phyloP scores from a whole-genome alignment of 1,140 invertebrate species.

The Drosophila truncata region DNA sequence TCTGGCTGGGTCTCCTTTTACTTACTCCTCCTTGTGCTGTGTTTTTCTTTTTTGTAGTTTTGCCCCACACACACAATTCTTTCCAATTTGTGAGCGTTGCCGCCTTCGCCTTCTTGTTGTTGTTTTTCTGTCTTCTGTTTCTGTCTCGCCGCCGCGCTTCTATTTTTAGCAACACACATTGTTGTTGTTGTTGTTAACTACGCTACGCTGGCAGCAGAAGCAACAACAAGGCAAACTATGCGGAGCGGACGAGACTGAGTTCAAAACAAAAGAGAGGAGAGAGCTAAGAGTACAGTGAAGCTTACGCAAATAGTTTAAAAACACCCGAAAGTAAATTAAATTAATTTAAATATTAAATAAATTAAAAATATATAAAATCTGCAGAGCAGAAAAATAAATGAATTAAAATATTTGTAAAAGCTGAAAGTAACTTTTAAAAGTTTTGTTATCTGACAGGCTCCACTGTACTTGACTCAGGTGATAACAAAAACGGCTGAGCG shows the following conservation, averaged over 20 bases:
- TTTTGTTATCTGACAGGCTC: background rate
- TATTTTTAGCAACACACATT: constrained; percentile 76
- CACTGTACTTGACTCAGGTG: constrained; percentile 56
- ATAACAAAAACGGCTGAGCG: constrained; percentile 45
- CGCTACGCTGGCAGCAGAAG: constrained; percentile 71
- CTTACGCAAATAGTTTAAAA: background rate
- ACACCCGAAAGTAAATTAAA: too few species aligned
- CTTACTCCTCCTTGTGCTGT: constrained; percentile 25
- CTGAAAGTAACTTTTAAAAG: background rate
- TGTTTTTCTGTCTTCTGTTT: constrained; percentile 66
- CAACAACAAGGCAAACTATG: constrained; percentile 70
- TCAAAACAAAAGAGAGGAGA: constrained; percentile 33
- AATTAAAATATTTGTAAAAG: too few species aligned
- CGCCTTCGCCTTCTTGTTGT: constrained; percentile 45
- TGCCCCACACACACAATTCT: constrained; percentile 60
- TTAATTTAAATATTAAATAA: too few species aligned
- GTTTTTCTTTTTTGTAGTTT: constrained; percentile 51
- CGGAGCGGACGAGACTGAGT: constrained; percentile 20
- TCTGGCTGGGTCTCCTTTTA: constrained; percentile 26
- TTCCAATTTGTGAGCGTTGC: constrained; percentile 59
- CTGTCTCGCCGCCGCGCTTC: constrained; percentile 70
- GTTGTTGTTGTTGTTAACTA: constrained; percentile 72
- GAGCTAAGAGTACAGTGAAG: constrained; percentile 24
- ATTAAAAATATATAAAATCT: too few species aligned
- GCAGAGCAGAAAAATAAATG: too few species aligned